Conservation (phyloP, 1,140 invertebrate species). For the Ridgeia piscesae region DNA sequence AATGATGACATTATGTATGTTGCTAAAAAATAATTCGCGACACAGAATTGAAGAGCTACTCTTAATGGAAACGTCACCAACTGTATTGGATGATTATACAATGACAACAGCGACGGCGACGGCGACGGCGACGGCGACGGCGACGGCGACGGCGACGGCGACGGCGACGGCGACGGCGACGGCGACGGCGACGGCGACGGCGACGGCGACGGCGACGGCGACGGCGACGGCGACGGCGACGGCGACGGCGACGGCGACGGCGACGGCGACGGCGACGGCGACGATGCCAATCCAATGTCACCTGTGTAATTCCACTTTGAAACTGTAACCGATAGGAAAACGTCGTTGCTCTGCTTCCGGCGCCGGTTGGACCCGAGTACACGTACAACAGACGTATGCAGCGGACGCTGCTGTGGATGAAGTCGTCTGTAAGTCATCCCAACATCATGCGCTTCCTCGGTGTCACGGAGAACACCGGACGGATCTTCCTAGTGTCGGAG, state of each 20-base stretch:
- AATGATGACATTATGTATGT: no score
- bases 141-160: constrained; percentile 36
- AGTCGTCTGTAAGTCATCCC: constrained; percentile 10
- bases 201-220: constrained; percentile 39
- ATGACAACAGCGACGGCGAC: constrained; percentile 19
- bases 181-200: background rate
- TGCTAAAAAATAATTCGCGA: no score
- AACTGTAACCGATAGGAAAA: background rate
- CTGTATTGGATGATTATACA: no score
- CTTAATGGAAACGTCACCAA: no score
- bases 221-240: constrained; percentile 27
- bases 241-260: no score
- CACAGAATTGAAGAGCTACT: no score
- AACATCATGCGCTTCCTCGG: constrained; percentile 18
- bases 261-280: no score
- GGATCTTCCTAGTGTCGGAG: constrained; percentile 25
- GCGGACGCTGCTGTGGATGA: background rate
- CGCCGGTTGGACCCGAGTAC: background rate
- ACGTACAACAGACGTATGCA: background rate
- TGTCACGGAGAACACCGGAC: constrained; percentile 27
- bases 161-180: background rate
- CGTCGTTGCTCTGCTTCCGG: background rate
- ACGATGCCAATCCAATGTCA: no score
- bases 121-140: constrained; percentile 36
- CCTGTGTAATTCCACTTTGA: background rate